phyloP scores from a whole-genome alignment of 2,113 vertebrate species.

The Oreotragus oreotragus region DNA sequence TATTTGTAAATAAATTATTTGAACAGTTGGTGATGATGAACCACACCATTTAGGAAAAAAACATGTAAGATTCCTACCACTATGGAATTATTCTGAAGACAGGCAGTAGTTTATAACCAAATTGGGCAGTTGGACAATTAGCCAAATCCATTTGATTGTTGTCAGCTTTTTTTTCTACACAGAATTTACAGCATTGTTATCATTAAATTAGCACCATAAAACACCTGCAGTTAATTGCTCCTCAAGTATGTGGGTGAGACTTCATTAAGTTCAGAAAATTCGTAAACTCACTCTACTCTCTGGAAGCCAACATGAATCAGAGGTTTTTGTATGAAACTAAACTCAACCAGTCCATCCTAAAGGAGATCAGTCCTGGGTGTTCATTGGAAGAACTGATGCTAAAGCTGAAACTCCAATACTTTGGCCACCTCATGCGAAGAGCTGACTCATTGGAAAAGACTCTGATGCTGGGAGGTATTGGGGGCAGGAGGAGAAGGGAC shows the following conservation, averaged over 20 bases:
- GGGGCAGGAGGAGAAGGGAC: too few species aligned
- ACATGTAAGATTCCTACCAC: background rate
- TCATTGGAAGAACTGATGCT: too few species aligned
- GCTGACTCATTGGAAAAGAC: too few species aligned
- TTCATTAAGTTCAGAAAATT: slow-evolving; percentile 42
- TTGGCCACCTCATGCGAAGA: too few species aligned
- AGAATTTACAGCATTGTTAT: slow-evolving; percentile 11
- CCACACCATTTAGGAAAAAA: background rate
- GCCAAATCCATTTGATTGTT: background rate
- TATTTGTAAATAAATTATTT: background rate
- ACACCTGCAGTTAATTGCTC: background rate
- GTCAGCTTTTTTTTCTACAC: slow-evolving; percentile 30
- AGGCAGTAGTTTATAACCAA: background rate
- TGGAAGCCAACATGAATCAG: slow-evolving; percentile 17
- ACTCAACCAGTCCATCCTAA: too few species aligned
- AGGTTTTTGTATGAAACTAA: background rate
- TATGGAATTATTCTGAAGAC: background rate
- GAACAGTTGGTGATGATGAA: background rate
- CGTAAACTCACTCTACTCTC: background rate
- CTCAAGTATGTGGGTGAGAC: slow-evolving; percentile 17
- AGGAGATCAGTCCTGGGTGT: too few species aligned
- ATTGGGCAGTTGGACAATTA: background rate
- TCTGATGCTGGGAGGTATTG: too few species aligned
- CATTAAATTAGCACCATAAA: slow-evolving; percentile 51
- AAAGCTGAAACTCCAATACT: too few species aligned